Conservation (phyloP, 2,113 vertebrate species). For the Ptychochromis oligacanthus region DNA sequence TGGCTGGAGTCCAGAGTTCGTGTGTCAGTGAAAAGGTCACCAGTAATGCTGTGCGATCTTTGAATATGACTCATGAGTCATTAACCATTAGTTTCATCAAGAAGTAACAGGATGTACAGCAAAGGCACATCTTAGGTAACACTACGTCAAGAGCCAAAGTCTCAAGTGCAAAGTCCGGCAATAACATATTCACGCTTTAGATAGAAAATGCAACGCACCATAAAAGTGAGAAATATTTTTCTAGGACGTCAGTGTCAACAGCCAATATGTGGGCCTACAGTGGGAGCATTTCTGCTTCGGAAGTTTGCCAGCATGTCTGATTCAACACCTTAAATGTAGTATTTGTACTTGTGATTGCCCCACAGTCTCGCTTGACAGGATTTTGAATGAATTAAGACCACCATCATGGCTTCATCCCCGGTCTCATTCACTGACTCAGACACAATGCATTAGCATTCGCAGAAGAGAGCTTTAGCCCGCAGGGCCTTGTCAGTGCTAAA, state of each 20-base stretch:
- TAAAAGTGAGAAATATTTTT: not conserved
- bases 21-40: conserved; percentile 35
- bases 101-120: conserved; percentile 11
- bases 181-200: not conserved
- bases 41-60: conserved; percentile 7
- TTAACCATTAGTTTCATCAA: conserved; percentile 49
- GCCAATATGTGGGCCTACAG: not conserved
- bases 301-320: not conserved
- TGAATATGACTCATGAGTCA: conserved; percentile 34
- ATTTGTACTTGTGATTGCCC: not conserved
- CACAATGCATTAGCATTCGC: conserved; percentile 24
- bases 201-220: not conserved
- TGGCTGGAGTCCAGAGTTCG: conserved; percentile 18
- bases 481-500: conserved; percentile 26
- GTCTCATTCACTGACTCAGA: conserved; percentile 24
- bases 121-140: conserved; percentile 4
- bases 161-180: conserved; percentile 30
- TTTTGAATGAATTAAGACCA: conserved; percentile 5
- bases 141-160: conserved; percentile 17
- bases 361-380: not conserved
- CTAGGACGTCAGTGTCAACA: not conserved
- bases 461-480: conserved; percentile 10
- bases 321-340: not conserved
- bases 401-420: not conserved
- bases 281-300: not conserved